Percentiles rank a stretch among this genome's conserved stretches.
These are phyloP conservation scores for Arbacia lixula DNA, from an alignment of 53 echinoderm and acorn worm species.

Conservation along the genomic window DNA sequence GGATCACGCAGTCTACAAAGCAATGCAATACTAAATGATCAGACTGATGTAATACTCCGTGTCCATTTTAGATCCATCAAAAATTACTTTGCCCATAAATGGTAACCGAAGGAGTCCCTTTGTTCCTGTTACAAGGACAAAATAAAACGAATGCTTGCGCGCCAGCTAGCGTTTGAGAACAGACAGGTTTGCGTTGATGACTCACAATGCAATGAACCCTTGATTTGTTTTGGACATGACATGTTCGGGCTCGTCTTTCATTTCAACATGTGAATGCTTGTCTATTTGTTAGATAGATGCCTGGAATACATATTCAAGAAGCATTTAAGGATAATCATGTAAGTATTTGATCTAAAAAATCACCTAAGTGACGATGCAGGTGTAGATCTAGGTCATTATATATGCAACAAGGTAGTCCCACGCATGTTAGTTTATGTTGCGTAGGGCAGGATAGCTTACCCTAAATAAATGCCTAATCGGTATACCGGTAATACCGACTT, in stretches of 20 bases:
- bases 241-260: constrained; percentile 16
- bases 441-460: not conserved
- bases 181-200: constrained; percentile 13
- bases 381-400: constrained; percentile 15
- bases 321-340: not conserved
- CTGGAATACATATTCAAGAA: not conserved
- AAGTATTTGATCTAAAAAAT: not conserved
- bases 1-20: not conserved
- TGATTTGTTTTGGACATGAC: constrained; percentile 9
- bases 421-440: not conserved
- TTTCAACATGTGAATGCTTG: constrained; percentile 5
- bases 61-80: not conserved
- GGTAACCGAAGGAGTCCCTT: constrained; percentile 1
- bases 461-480: not conserved
- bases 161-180: not conserved
- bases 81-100: constrained; percentile 18
- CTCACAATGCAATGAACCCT: constrained; percentile 5
- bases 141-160: not conserved
- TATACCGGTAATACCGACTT: too few relatives aligned
- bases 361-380: not conserved
- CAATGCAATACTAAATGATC: not conserved
- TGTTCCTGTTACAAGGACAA: not conserved
- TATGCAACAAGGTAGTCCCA: too few relatives aligned
- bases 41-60: not conserved
- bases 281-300: not conserved